Evolutionary conservation across 2,797 vertebrate genomes (phyloP).

Genomic region (Podarcis lilfordi): DNA sequence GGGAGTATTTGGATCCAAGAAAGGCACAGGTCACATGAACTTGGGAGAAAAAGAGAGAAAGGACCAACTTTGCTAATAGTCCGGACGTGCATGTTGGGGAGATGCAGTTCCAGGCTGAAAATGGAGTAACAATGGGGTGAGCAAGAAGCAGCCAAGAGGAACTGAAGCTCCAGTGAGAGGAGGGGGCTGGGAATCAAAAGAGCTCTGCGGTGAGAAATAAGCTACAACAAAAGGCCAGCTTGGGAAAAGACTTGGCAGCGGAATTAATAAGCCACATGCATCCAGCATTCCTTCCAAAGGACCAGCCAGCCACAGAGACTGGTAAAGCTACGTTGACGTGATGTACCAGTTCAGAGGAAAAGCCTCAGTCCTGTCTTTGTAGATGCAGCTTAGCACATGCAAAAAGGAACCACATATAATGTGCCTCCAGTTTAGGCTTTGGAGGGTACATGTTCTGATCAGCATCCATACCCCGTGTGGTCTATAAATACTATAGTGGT

Average conservation of each 20-base stretch:
- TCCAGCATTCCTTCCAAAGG: conserved; percentile 55
- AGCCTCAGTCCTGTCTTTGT: neutral
- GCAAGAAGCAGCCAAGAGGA: conserved; percentile 56
- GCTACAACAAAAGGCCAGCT: conserved; percentile 57
- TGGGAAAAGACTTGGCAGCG: conserved; percentile 53
- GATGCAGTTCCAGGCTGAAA: conserved; percentile 33
- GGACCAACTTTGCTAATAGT: conserved; percentile 39
- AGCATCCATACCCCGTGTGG: neutral
- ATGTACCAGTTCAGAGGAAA: conserved; percentile 24
- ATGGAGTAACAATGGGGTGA: neutral
- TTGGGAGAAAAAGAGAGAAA: conserved; percentile 50
- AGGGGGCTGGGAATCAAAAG: conserved; percentile 39
- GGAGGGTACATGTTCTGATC: neutral
- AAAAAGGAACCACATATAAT: neutral
- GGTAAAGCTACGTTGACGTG: conserved; percentile 11
- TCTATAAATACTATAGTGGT: neutral
- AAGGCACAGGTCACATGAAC: conserved; percentile 19
- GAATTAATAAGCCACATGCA: conserved; percentile 21
- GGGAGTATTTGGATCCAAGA: conserved; percentile 57
- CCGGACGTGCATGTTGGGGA: neutral
- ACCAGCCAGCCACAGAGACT: conserved; percentile 32
- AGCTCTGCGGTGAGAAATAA: conserved; percentile 54
- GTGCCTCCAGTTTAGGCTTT: neutral
- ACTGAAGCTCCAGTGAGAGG: conserved; percentile 38
- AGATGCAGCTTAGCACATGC: neutral